Evolutionary conservation across 2,797 vertebrate species (phyloP), one percentile per base, ranked within the genome.

Genomic region (Hylomyscus alleni): DNA sequence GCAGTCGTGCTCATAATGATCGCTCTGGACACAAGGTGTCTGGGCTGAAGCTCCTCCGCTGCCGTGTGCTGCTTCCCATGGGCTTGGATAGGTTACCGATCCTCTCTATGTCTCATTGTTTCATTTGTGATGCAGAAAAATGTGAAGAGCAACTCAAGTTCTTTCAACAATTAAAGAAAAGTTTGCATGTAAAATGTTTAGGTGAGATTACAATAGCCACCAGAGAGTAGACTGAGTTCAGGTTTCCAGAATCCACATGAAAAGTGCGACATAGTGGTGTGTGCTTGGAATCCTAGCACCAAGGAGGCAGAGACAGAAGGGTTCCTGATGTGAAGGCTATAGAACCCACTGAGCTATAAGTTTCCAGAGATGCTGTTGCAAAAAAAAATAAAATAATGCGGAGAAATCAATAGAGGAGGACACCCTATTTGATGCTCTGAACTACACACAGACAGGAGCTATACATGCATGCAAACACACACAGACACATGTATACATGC

Each of bases 71-170:
- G 6, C 78, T 56, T 60, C 50, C 0, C 11, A 29, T 17, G 3
- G 37, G 19, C 84, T 85, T 75, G 2, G 17, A 6, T 2, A 0
- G 31, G 6, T 54, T 82, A n/a, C 58, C 95, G 82, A 80, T 85
- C 4, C n/a, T 89, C 80, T 85, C 60, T 65, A 13, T 31, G 17
- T 76, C 50, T 56, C 44, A 76, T 73, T 89, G 94, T 56, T 20
- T 90, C 56, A 34, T 58, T 89, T 77, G 78, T 37, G 13, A 86
- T 7, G 37, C 47, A 44, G 3, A 34, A 84, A 92, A 92, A 72
- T 72, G 67, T 29, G n/a, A 58, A 83, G 34, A 37, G 6, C 17
- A 94, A 47, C 17, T 44, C 56, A 73, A 40, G 24, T 88, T 44
- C 37, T 37, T 73, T 13, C 47, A 60, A 84, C 13, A 82, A 65